A percentile compares a stretch with the other conserved stretches of the same genome.
Evolutionary conservation across 92 coral and sea anemone species (phyloP).

Genomic region (Siderastrea siderea): DNA sequence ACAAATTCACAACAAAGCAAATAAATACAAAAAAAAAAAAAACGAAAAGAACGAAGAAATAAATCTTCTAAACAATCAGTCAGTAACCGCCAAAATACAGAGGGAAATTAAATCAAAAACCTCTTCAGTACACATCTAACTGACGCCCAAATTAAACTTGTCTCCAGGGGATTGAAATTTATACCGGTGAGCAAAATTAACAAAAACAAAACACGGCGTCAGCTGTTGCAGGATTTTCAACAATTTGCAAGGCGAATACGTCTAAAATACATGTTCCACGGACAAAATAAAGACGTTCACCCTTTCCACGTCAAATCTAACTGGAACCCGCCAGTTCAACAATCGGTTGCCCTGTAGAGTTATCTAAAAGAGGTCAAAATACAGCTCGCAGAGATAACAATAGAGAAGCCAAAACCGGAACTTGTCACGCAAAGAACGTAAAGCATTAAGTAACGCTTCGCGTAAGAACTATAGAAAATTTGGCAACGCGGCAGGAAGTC

Average conservation of each 20-base stretch:
- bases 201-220: neutral
- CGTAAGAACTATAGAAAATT: too few relatives aligned
- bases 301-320: neutral
- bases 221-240: neutral
- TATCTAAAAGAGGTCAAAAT: too few relatives aligned
- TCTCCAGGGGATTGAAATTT: neutral
- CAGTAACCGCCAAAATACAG: neutral
- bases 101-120: neutral
- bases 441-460: too few relatives aligned
- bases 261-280: neutral
- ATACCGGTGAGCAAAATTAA: neutral
- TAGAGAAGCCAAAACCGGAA: too few relatives aligned
- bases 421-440: too few relatives aligned
- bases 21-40: neutral
- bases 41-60: neutral
- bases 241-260: neutral
- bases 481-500: too few relatives aligned
- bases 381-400: too few relatives aligned
- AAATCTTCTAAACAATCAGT: neutral
- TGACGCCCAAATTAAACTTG: neutral
- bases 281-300: neutral
- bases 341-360: too few relatives aligned
- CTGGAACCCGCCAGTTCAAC: conserved; percentile 2
- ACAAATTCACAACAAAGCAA: neutral
- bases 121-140: neutral